Percentiles rank a stretch among this genome's conserved stretches.
These are phyloP conservation scores for Olivierus martensii DNA, from an alignment of 1,140 invertebrate species.

Conservation along the genomic window DNA sequence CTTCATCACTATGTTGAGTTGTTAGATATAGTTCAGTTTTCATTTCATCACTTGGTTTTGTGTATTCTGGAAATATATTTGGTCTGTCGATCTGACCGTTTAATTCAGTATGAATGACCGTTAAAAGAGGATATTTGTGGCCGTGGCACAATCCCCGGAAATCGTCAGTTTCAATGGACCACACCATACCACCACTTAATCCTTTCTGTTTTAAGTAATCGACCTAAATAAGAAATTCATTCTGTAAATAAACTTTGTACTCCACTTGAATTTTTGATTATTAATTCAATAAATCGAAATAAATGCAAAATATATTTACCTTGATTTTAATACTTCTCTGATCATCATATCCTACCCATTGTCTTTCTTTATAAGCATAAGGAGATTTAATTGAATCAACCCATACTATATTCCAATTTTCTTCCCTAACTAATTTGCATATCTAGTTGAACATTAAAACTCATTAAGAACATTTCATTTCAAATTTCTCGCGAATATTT, in stretches of 20 bases:
- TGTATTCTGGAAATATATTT: not conserved
- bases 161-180: conserved; percentile 43
- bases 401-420: conserved; percentile 16
- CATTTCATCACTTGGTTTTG: not conserved
- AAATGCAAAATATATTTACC: conserved; percentile 18
- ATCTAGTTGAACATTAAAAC: not conserved
- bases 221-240: conserved; percentile 11
- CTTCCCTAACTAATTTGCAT: not conserved
- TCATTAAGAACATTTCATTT: too few relatives aligned
- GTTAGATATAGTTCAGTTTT: not conserved
- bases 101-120: conserved; percentile 18
- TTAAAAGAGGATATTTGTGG: conserved; percentile 24
- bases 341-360: conserved; percentile 37
- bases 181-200: conserved; percentile 44
- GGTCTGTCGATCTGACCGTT: not conserved
- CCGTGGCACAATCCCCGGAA: conserved; percentile 26
- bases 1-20: too few relatives aligned
- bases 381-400: conserved; percentile 20
- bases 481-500: not conserved
- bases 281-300: too few relatives aligned
- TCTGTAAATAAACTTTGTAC: too few relatives aligned
- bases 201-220: conserved; percentile 26
- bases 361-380: conserved; percentile 23
- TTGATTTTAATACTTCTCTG: conserved; percentile 28
- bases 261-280: too few relatives aligned